Evolutionary conservation across 2,113 vertebrate species (phyloP).

Genomic region (Hepsetus odoe): DNA sequence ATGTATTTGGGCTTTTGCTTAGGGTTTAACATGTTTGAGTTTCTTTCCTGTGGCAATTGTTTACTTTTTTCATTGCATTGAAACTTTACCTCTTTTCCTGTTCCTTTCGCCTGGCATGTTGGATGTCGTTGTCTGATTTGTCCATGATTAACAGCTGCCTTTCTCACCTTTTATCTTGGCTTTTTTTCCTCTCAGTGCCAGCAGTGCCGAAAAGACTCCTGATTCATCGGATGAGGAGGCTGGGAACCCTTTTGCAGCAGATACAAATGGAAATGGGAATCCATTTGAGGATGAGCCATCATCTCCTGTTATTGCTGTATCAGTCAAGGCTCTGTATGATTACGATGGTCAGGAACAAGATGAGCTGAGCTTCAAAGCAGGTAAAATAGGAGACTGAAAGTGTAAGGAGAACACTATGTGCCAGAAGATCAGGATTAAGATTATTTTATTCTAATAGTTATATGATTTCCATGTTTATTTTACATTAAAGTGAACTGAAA

Average conservation of each 20-base stretch:
- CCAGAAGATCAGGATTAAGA: no score
- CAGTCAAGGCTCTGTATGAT: conserved; percentile 92
- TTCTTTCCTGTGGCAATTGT: conserved; percentile 20
- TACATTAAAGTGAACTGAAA: no score
- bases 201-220: conserved; percentile 79
- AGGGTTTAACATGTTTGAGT: conserved; percentile 22
- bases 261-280: conserved; percentile 88
- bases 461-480: no score
- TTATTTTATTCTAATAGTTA: no score
- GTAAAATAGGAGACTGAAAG: conserved; percentile 63
- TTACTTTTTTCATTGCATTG: conserved; percentile 44
- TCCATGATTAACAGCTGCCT: neutral
- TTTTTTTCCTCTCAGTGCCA: neutral
- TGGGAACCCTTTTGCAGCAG: conserved; percentile 87
- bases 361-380: conserved; percentile 95
- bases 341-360: conserved; percentile 97
- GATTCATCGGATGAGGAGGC: conserved; percentile 94
- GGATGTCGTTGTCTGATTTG: conserved; percentile 16
- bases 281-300: conserved; percentile 90
- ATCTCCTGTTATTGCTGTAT: conserved; percentile 76
- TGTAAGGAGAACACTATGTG: neutral
- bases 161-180: neutral
- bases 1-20: conserved; percentile 44
- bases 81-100: conserved; percentile 34
- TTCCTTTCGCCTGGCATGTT: conserved; percentile 47